A percentile compares a stretch with the other conserved stretches of the same genome.
These are phyloP conservation scores for Alauda arvensis DNA, from an alignment of 2,797 vertebrate species.

Conservation along the genomic window DNA sequence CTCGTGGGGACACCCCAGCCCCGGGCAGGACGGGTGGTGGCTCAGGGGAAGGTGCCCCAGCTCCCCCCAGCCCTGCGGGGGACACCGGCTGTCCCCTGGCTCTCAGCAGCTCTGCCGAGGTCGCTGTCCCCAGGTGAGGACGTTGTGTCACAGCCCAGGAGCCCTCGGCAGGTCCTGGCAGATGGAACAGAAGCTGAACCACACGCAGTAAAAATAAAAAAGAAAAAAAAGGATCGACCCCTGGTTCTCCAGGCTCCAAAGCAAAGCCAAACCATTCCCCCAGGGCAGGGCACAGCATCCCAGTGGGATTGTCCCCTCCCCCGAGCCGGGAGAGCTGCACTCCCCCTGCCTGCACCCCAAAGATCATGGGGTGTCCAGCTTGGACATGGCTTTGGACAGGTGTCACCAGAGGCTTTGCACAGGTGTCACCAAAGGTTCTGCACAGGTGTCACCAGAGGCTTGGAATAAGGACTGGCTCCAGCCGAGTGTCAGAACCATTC, in stretches of 20 bases:
- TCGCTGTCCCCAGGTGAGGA: background rate
- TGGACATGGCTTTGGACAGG: background rate
- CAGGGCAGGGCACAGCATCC: background rate
- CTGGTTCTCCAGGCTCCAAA: background rate
- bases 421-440: background rate
- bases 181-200: background rate
- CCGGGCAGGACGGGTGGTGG: background rate
- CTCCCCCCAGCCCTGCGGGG: too few species aligned
- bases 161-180: background rate
- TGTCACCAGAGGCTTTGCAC: background rate
- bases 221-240: background rate
- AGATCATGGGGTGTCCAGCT: rapidly evolving
- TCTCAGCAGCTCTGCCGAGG: background rate
- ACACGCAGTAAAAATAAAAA: background rate
- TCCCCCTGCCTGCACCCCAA: rapidly evolving
- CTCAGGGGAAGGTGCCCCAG: background rate
- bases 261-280: background rate
- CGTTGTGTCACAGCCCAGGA: background rate
- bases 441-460: background rate
- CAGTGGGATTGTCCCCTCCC: background rate
- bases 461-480: background rate
- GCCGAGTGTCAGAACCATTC: background rate
- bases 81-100: background rate
- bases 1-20: rapidly evolving
- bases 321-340: background rate